Base-by-base conservation (phyloP, 1,140 invertebrate species). In the Diprion similis region DNA sequence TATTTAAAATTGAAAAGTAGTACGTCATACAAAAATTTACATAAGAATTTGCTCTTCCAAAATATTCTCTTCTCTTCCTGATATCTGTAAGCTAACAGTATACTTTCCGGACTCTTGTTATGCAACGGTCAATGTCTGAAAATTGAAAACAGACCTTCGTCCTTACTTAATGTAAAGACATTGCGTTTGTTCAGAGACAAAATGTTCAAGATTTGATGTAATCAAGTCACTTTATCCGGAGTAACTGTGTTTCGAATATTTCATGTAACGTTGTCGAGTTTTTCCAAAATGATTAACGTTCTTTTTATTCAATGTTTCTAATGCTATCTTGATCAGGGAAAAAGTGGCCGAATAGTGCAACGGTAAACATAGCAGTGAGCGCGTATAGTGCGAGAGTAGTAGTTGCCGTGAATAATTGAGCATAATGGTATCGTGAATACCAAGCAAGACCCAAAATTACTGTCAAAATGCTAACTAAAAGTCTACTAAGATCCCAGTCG, bases 351-450 rank as follows among this genome's bases (percentile, higher is more conserved):
- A 90, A 81, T 15, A 91, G 73, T 9, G 89, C 89, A n/a, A 91
- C 85, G 9, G 89, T 80, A 75, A 91, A 92, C 66, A 92, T 86
- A 67, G 89, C 90, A 37, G 91, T 92, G 4, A 93, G 87, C 1
- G 89, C 89, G 18, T 90, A 89, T 8, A 93, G 82, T 15, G 89
- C 89, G 9, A 92, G 82, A 3, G 92, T 92, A n/a, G 91, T 90
- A 6, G 91, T 90, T 15, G 89, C 87, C 66, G 90, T 91, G 76
- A 92, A 93, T 71, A 92, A 89, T 78, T 91, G 89, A 75, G 89
- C 87, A 80, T 92, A 92, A 72, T 90, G 87, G 73, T 91, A 90
- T 51, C 91, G 85, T n/a, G 90, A 89, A 77, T 92, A 92, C 92
- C 92, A 92, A 66, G 91, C 86, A 19, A 90, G 74, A 69, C 86